phyloP scores from a whole-genome alignment of 2,113 vertebrate species.

The Oostethus manadensis region DNA sequence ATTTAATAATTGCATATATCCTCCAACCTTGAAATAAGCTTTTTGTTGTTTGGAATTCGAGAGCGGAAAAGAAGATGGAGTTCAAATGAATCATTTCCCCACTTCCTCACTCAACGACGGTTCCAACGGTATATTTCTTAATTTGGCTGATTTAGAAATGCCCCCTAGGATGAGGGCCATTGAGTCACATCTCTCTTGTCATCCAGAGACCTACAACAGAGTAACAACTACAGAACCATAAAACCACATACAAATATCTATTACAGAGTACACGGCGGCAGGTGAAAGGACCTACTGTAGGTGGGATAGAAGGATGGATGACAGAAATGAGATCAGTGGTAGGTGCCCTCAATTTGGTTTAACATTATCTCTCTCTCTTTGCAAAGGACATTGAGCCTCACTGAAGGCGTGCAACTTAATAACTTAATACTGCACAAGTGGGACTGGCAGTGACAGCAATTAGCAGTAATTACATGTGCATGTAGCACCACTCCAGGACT shows the following conservation, averaged over 20 bases:
- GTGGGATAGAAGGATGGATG: neutral
- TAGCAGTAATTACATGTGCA: constrained; percentile 6
- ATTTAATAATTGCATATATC: constrained; percentile 3
- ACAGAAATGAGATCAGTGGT: neutral
- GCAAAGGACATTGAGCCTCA: neutral
- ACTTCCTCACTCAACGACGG: constrained; percentile 29
- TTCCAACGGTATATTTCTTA: constrained; percentile 32
- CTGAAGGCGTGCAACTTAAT: constrained; percentile 9
- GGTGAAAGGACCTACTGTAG: neutral
- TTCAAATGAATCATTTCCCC: constrained; percentile 20
- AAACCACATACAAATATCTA: neutral
- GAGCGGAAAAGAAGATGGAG: neutral
- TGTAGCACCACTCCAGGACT: constrained; percentile 6
- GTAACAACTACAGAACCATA: neutral
- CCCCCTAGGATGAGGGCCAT: constrained; percentile 9
- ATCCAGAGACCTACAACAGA: constrained; percentile 12
- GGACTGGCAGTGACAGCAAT: constrained; percentile 9
- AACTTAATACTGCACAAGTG: constrained; percentile 14
- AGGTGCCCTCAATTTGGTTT: constrained; percentile 7
- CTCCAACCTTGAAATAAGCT: constrained; percentile 11
- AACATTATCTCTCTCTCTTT: constrained; percentile 1
- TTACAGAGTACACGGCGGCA: neutral
- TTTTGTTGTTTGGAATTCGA: constrained; percentile 15
- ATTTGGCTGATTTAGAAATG: constrained; percentile 35
- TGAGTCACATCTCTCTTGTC: constrained; percentile 32